Percentiles rank a stretch among this genome's conserved stretches.
phyloP scores from a whole-genome alignment of 1,140 invertebrate species.

The Drosophila sulfurigaster region DNA sequence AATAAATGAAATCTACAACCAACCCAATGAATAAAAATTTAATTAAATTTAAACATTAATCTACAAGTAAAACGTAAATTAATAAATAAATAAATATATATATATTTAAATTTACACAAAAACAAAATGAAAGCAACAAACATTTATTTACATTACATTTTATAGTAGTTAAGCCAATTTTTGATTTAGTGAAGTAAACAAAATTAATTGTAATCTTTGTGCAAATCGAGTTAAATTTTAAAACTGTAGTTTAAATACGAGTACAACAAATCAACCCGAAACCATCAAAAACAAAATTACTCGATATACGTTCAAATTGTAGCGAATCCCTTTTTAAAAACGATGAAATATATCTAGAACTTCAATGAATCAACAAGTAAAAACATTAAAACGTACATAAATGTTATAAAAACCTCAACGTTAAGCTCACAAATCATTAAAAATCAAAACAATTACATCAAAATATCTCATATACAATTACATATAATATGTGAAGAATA shows the following conservation, averaged over 20 bases:
- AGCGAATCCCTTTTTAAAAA: conserved; percentile 34
- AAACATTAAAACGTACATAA: conserved; percentile 20
- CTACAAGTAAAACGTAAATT: conserved; percentile 33
- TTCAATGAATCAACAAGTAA: conserved; percentile 30
- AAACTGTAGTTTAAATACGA: conserved; percentile 35
- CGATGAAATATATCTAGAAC: conserved; percentile 18
- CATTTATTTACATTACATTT: conserved; percentile 50
- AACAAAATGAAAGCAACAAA: conserved; percentile 28
- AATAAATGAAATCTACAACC: conserved; percentile 76
- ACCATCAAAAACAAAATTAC: conserved; percentile 25
- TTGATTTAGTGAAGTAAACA: conserved; percentile 36
- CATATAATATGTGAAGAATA: not conserved
- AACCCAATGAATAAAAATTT: conserved; percentile 72
- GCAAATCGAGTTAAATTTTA: conserved; percentile 39
- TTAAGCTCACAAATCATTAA: conserved; percentile 17
- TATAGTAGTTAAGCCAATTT: conserved; percentile 44
- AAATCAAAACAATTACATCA: conserved; percentile 37
- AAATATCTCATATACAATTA: conserved; percentile 29
- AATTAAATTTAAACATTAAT: conserved; percentile 64
- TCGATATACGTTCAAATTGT: conserved; percentile 34
- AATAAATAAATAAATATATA: conserved; percentile 29
- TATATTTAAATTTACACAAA: conserved; percentile 47
- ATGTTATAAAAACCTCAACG: conserved; percentile 9
- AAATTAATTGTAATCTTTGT: conserved; percentile 13
- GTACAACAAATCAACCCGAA: conserved; percentile 25